phyloP scores from a whole-genome alignment of 1,140 invertebrate species.

The Heliconius eleuchia region DNA sequence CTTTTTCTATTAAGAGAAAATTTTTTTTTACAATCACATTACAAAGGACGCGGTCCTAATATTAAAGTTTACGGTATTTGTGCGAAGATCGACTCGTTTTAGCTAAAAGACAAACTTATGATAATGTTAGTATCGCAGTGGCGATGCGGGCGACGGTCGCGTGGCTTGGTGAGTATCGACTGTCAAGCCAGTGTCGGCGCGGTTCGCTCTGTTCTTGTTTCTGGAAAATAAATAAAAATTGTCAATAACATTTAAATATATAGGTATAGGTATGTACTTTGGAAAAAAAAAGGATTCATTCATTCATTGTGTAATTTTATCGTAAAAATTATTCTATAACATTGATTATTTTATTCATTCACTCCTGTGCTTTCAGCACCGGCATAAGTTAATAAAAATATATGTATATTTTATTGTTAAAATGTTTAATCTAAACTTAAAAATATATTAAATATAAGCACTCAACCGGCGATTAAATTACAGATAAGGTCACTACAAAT shows the following conservation, averaged over 20 bases:
- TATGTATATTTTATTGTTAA: too few species aligned
- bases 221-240: conserved; percentile 19
- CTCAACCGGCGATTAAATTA: too few species aligned
- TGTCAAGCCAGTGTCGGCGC: conserved; percentile 38
- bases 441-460: too few species aligned
- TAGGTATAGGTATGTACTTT: not conserved
- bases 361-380: too few species aligned
- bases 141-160: conserved; percentile 21
- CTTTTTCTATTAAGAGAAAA: not conserved
- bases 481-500: too few species aligned
- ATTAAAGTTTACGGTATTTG: conserved; percentile 6
- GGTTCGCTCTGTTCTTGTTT: conserved; percentile 35
- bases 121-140: not conserved
- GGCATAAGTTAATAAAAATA: too few species aligned
- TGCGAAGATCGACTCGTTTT: conserved; percentile 3
- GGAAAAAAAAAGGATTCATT: not conserved
- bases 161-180: conserved; percentile 32
- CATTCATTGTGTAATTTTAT: too few species aligned
- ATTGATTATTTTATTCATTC: too few species aligned
- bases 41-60: not conserved
- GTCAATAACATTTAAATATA: too few species aligned
- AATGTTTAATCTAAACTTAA: too few species aligned
- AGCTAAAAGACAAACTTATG: not conserved
- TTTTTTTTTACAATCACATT: not conserved
- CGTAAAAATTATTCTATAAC: too few species aligned